Evolutionary conservation across 1,140 invertebrate species (phyloP).

Genomic region (Drosophila bipectinata): DNA sequence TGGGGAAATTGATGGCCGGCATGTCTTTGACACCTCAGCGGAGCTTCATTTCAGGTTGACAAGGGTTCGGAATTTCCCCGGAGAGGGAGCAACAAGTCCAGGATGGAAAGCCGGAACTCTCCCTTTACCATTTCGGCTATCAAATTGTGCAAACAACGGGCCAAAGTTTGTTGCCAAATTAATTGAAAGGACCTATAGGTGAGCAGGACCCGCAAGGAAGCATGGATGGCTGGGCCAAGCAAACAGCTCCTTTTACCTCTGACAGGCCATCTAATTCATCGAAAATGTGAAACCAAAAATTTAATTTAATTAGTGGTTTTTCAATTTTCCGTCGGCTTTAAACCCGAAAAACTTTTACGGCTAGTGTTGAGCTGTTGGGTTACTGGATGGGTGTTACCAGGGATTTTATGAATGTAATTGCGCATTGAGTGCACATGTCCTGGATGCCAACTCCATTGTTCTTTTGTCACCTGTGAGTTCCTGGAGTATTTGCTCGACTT

Average conservation of each 20-base stretch:
- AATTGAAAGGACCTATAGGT: constrained; percentile 58
- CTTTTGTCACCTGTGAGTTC: constrained; percentile 72
- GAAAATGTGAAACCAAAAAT: constrained; percentile 32
- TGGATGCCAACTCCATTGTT: constrained; percentile 41
- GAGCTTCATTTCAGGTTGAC: constrained; percentile 62
- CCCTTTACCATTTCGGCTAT: constrained; percentile 49
- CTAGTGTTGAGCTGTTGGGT: constrained; percentile 44
- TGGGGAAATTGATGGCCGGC: constrained; percentile 60
- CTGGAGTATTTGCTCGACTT: constrained; percentile 56
- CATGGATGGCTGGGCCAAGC: not conserved
- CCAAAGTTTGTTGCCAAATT: constrained; percentile 64
- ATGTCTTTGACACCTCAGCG: constrained; percentile 67
- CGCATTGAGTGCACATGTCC: constrained; percentile 63
- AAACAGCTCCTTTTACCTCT: constrained; percentile 32
- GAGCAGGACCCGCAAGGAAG: not conserved
- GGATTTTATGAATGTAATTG: constrained; percentile 48
- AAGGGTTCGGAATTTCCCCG: constrained; percentile 57
- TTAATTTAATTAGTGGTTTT: constrained; percentile 56
- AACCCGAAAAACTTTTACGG: constrained; percentile 60
- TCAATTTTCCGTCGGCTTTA: constrained; percentile 4
- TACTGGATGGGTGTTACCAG: constrained; percentile 6
- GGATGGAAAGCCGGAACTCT: constrained; percentile 10
- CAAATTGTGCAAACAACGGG: constrained; percentile 71
- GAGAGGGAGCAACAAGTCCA: constrained; percentile 54
- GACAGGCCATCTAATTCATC: constrained; percentile 40